Percentiles rank a stretch among this genome's conserved stretches.
These are phyloP conservation scores for Hipparchia sbordonii DNA, from an alignment of 2,888 invertebrate species.

Conservation along the genomic window DNA sequence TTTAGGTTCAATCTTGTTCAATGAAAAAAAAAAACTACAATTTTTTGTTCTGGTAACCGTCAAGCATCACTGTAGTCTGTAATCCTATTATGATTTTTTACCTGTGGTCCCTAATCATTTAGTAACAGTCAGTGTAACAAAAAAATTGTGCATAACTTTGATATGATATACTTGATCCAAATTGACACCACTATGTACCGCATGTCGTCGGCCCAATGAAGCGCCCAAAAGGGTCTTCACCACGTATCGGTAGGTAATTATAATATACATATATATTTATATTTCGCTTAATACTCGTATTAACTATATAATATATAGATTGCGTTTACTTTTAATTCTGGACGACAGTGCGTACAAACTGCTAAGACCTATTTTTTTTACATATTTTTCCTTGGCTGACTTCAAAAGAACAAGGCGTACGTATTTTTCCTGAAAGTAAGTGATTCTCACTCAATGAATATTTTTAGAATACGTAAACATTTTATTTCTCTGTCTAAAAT, in stretches of 20 bases:
- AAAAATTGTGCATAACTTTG: background rate
- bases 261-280: constrained; percentile 7
- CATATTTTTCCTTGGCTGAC: too few relatives aligned
- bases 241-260: background rate
- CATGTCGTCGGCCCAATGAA: background rate
- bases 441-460: too few relatives aligned
- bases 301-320: constrained; percentile 15
- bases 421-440: too few relatives aligned
- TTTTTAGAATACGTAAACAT: too few relatives aligned
- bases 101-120: too few relatives aligned
- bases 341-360: constrained; percentile 28
- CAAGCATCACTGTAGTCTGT: too few relatives aligned
- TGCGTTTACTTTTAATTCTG: constrained; percentile 19
- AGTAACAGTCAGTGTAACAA: too few relatives aligned
- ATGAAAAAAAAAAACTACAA: too few relatives aligned
- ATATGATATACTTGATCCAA: background rate
- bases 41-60: too few relatives aligned
- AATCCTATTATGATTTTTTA: too few relatives aligned
- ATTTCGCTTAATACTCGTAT: background rate
- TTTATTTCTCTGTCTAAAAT: too few relatives aligned
- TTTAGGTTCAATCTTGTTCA: background rate
- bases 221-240: background rate
- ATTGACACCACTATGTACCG: background rate
- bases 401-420: too few relatives aligned
- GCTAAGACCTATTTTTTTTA: constrained; percentile 15